phyloP scores from a whole-genome alignment of 2,888 invertebrate species.

The Ceratothoa steindachneri region DNA sequence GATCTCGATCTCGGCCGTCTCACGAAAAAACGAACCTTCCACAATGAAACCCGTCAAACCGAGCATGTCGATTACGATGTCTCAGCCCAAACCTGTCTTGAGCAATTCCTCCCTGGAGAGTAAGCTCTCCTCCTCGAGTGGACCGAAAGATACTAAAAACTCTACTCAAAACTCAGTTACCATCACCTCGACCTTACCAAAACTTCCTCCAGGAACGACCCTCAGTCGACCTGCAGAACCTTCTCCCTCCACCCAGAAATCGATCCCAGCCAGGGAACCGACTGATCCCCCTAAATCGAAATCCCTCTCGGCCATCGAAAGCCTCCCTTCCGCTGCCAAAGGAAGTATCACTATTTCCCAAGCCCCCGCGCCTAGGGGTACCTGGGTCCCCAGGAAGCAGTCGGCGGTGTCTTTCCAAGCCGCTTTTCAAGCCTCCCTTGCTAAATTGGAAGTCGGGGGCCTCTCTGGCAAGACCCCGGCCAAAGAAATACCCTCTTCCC shows the following conservation, averaged over 20 bases:
- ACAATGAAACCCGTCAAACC: neutral
- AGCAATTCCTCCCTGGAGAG: neutral
- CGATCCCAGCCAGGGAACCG: neutral
- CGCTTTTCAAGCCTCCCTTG: neutral
- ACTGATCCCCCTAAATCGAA: neutral
- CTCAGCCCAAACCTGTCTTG: neutral
- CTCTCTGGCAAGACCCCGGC: neutral
- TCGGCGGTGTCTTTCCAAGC: neutral
- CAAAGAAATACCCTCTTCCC: neutral
- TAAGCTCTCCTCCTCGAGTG: neutral
- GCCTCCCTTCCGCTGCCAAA: neutral
- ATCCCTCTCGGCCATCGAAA: neutral
- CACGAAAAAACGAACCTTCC: neutral
- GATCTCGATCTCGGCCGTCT: neutral
- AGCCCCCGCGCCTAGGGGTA: neutral
- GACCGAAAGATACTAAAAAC: neutral
- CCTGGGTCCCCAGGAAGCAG: neutral
- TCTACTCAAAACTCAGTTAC: neutral
- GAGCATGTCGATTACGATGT: constrained; percentile 1
- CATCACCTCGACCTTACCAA: neutral
- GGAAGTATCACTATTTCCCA: neutral
- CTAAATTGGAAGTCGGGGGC: neutral
- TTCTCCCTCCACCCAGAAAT: neutral
- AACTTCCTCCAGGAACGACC: constrained; percentile 2
- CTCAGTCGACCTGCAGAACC: neutral